Percentiles rank a stretch among this genome's conserved stretches.
Evolutionary conservation across 2,797 vertebrate species (phyloP).

Genomic region (Phataginus tetradactyla): DNA sequence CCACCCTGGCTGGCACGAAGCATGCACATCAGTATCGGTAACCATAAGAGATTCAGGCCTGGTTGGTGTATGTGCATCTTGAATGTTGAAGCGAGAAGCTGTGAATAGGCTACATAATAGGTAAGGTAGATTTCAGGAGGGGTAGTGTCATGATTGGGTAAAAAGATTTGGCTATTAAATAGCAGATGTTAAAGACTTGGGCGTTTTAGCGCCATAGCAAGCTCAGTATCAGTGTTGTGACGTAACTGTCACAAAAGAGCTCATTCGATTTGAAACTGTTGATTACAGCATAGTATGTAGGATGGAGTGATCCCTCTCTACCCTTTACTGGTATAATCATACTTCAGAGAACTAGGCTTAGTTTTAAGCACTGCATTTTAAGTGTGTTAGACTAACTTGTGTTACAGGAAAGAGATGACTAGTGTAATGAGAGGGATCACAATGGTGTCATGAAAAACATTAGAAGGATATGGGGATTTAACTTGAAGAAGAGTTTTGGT

Average conservation of each 20-base stretch:
- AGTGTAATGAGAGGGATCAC: background rate
- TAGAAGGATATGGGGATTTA: background rate
- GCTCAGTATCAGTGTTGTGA: background rate
- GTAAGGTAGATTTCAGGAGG: background rate
- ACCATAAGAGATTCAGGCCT: background rate
- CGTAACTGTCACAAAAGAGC: background rate
- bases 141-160: background rate
- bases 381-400: background rate
- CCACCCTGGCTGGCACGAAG: background rate
- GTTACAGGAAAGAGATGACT: background rate
- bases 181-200: background rate
- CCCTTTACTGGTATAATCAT: background rate
- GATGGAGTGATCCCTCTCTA: background rate
- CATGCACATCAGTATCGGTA: background rate
- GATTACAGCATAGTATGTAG: background rate
- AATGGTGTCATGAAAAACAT: constrained; percentile 26
- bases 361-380: constrained; percentile 45
- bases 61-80: background rate
- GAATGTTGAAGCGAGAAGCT: background rate
- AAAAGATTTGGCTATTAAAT: background rate
- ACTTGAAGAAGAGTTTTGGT: constrained; percentile 30
- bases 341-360: constrained; percentile 18
- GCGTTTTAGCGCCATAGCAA: background rate
- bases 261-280: background rate
- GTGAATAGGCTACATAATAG: background rate